These are phyloP conservation scores for Kryphioiulus occultus DNA, from an alignment of 2,888 invertebrate species.

Conservation along the genomic window DNA sequence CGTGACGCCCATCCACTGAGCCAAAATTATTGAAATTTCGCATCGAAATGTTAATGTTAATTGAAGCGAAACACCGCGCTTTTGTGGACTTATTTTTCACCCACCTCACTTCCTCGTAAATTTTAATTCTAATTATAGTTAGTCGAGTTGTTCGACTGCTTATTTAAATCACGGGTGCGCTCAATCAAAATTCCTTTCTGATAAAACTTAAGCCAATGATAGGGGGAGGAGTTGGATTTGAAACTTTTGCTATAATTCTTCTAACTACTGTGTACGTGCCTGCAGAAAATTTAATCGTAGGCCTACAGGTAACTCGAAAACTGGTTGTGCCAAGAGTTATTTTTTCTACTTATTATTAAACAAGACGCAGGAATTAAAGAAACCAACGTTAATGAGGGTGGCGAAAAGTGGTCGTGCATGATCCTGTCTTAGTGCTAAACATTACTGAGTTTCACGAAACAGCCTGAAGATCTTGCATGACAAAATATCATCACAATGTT, in stretches of 20 bases:
- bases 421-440: neutral
- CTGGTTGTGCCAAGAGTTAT: constrained; percentile 14
- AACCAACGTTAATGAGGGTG: neutral
- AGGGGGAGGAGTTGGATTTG: constrained; percentile 32
- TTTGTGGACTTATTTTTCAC: neutral
- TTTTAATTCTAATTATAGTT: constrained; percentile 40
- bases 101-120: constrained; percentile 21
- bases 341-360: neutral
- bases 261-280: constrained; percentile 27
- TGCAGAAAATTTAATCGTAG: constrained; percentile 16
- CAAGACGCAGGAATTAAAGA: constrained; percentile 18
- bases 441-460: neutral
- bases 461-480: neutral
- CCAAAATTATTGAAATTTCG: constrained; percentile 27
- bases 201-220: constrained; percentile 21
- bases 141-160: neutral
- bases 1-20: constrained; percentile 14
- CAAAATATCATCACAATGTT: neutral
- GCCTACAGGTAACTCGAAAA: neutral
- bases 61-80: constrained; percentile 18
- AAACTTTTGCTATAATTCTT: constrained; percentile 18
- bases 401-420: constrained; percentile 18
- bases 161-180: constrained; percentile 7
- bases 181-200: constrained; percentile 35
- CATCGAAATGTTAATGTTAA: constrained; percentile 33